phyloP scores from a whole-genome alignment of 1,140 invertebrate genomes.

The Eumeta japonica region DNA sequence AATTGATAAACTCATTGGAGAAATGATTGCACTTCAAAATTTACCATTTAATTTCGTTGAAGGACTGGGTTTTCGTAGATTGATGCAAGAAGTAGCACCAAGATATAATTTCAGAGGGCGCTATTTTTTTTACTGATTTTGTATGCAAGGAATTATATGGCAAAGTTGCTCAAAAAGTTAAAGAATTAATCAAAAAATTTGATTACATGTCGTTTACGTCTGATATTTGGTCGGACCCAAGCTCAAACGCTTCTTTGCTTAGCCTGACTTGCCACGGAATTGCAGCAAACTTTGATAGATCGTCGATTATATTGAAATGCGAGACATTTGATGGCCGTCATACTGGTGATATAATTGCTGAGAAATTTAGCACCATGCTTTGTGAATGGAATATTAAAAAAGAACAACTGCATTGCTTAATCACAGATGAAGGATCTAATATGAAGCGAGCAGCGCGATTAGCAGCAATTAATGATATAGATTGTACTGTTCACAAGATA shows the following conservation, averaged over 20 bases:
- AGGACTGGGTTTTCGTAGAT: no score
- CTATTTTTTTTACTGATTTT: slow-evolving; percentile 18
- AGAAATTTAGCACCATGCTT: slow-evolving; percentile 18
- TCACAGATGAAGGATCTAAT: slow-evolving; percentile 20
- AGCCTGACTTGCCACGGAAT: no score
- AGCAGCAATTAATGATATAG: slow-evolving; percentile 16
- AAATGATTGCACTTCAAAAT: no score
- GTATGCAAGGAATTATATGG: slow-evolving; percentile 14
- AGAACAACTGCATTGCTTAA: slow-evolving; percentile 19
- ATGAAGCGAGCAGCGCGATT: slow-evolving; percentile 17
- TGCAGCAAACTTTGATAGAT: slow-evolving; percentile 14
- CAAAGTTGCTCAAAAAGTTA: slow-evolving; percentile 12
- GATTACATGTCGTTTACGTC: no score
- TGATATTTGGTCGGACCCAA: slow-evolving; percentile 20
- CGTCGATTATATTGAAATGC: no score
- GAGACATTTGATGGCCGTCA: slow-evolving; percentile 14
- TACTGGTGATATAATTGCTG: no score
- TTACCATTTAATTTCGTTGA: no score
- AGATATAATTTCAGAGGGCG: no score
- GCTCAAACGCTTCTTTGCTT: no score
- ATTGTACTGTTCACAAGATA: no score
- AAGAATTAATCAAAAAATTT: slow-evolving; percentile 8
- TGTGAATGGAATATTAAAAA: slow-evolving; percentile 23
- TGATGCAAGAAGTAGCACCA: slow-evolving; percentile 12
- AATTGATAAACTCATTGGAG: no score